These are phyloP conservation scores for Micromys minutus DNA, from an alignment of 2,113 vertebrate genomes.

Conservation along the genomic window DNA sequence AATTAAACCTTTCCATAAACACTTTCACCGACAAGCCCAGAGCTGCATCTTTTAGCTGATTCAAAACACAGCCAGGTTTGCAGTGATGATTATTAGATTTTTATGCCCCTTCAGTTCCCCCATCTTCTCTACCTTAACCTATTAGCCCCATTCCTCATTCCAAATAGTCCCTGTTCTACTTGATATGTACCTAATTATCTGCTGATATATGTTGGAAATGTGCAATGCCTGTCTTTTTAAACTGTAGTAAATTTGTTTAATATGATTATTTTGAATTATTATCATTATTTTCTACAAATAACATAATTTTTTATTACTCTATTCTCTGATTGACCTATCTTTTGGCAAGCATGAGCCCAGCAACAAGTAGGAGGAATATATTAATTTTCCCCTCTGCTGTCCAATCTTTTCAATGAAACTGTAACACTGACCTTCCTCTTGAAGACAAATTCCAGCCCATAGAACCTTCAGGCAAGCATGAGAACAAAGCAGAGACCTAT, in stretches of 20 bases:
- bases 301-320: neutral
- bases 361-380: neutral
- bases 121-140: neutral
- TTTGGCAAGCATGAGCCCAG: neutral
- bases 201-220: no score
- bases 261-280: no score
- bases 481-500: conserved; percentile 28
- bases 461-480: neutral
- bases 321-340: neutral
- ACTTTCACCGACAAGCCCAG: neutral
- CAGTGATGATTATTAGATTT: no score
- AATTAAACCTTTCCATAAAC: neutral
- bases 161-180: neutral
- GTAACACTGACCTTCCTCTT: neutral
- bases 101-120: no score
- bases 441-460: conserved; percentile 5
- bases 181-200: neutral
- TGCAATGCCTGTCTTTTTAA: neutral
- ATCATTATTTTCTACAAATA: neutral
- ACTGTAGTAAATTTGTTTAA: neutral
- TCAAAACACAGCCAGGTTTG: neutral
- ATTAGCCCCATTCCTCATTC: neutral
- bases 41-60: neutral
- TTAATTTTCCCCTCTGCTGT: neutral
- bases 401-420: neutral